phyloP scores from a whole-genome alignment of 2,797 vertebrate genomes.

The Manis crassicaudata region DNA sequence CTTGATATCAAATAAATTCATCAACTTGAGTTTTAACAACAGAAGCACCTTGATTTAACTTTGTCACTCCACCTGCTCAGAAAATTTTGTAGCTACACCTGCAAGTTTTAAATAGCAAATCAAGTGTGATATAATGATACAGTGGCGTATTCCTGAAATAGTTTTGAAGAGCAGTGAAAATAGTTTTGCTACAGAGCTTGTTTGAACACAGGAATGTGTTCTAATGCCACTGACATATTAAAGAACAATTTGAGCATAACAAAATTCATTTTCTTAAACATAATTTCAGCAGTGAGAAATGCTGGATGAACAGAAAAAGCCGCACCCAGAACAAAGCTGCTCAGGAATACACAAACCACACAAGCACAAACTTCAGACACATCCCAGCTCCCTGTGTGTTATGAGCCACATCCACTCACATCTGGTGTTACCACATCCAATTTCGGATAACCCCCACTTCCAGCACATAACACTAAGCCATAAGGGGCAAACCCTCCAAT shows the following conservation, averaged over 20 bases:
- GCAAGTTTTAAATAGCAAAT: background rate
- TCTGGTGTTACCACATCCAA: background rate
- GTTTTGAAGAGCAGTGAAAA: background rate
- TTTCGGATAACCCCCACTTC: background rate
- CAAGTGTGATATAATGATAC: background rate
- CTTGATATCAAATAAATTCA: conserved; percentile 25
- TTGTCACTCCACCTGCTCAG: background rate
- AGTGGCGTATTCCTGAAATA: background rate
- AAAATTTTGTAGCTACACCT: background rate
- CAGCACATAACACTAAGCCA: background rate
- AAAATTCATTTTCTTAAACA: background rate
- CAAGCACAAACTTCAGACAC: background rate
- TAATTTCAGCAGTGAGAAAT: background rate
- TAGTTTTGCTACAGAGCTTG: background rate
- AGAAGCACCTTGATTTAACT: background rate
- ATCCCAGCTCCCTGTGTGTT: background rate
- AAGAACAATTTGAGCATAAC: background rate
- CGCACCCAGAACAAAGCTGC: background rate
- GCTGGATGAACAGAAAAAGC: background rate
- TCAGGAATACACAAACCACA: background rate
- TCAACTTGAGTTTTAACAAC: background rate
- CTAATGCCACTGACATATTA: background rate
- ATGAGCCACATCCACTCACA: background rate
- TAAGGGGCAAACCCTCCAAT: background rate
- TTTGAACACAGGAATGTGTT: background rate